phyloP scores from a whole-genome alignment of 2,888 invertebrate species.

The Drosophila anomelani region DNA sequence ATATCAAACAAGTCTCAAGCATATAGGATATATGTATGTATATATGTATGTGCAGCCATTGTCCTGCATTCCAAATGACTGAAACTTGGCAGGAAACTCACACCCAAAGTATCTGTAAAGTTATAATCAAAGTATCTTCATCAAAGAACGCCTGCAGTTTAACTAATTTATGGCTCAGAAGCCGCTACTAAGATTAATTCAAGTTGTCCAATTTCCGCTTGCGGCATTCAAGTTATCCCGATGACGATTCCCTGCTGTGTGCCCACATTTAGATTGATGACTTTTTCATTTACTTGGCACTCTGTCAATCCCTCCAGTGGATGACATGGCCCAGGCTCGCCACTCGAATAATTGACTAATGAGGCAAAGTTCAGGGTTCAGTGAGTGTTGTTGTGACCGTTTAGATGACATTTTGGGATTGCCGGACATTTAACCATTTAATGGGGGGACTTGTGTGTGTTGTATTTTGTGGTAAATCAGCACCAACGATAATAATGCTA shows the following conservation, averaged over 20 bases:
- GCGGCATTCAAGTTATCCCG: conserved; percentile 7
- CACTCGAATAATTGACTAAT: conserved; percentile 37
- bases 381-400: conserved; percentile 15
- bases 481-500: neutral
- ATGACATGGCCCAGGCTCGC: conserved; percentile 6
- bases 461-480: conserved; percentile 17
- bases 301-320: conserved; percentile 18
- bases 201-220: conserved; percentile 13
- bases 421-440: conserved; percentile 1
- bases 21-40: neutral
- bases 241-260: neutral
- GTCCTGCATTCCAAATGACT: conserved; percentile 36
- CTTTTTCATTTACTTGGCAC: conserved; percentile 37
- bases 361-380: conserved; percentile 40
- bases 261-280: conserved; percentile 41
- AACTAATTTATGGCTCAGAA: conserved; percentile 10
- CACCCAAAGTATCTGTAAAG: conserved; percentile 8
- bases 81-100: neutral
- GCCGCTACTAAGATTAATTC: conserved; percentile 20
- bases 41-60: conserved; percentile 19
- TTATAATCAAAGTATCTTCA: conserved; percentile 4
- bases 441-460: conserved; percentile 10
- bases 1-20: neutral
- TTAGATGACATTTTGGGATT: conserved; percentile 30
- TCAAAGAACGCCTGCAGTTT: conserved; percentile 3